phyloP scores from a whole-genome alignment of 2,113 vertebrate genomes.

The Sialia sialis region DNA sequence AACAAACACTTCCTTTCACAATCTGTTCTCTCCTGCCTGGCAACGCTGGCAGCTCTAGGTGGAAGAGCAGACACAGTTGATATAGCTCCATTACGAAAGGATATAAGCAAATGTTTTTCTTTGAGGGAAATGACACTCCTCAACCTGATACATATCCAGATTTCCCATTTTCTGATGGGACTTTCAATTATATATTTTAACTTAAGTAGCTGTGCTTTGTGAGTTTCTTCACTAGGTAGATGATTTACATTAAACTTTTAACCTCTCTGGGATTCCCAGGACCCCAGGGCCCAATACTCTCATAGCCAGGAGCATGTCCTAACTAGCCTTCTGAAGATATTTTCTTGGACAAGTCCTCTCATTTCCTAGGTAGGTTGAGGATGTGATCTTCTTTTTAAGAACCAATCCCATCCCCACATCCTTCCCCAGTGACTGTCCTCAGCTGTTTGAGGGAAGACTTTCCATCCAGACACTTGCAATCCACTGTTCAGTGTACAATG shows the following conservation, averaged over 20 bases:
- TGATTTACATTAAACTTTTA: neutral
- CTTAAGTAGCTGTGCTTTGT: neutral
- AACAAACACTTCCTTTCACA: neutral
- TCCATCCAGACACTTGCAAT: neutral
- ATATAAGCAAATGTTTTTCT: neutral
- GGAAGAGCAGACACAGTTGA: neutral
- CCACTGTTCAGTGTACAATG: neutral
- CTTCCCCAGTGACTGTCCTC: neutral
- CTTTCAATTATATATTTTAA: neutral
- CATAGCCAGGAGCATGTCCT: neutral
- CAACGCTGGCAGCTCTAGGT: neutral
- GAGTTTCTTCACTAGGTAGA: neutral
- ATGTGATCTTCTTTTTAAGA: neutral
- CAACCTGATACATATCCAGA: neutral
- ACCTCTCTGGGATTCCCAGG: neutral
- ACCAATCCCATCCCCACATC: neutral
- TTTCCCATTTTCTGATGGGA: neutral
- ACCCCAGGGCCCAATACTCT: neutral
- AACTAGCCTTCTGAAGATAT: neutral
- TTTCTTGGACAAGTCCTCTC: neutral
- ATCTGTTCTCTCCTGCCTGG: neutral
- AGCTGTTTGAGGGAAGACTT: neutral
- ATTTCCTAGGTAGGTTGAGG: neutral
- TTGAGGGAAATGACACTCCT: neutral
- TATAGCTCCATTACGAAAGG: neutral